Evolutionary conservation across 2,888 invertebrate species (phyloP).

Genomic region (Drosophila paramelanica): DNA sequence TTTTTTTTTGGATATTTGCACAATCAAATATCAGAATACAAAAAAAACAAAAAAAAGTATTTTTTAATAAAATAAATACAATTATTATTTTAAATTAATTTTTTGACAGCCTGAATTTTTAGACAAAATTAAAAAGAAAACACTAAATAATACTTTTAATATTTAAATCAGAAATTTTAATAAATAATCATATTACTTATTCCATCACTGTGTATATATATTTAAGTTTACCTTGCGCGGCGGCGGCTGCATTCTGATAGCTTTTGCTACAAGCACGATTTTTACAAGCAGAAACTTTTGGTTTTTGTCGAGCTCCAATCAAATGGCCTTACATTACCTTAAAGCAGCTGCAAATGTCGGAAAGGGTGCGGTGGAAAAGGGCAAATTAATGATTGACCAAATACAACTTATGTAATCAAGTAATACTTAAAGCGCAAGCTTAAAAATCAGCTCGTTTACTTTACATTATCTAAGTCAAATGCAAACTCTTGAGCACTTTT

Average conservation of each 20-base stretch:
- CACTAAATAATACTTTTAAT: too few relatives aligned
- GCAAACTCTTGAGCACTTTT: constrained; percentile 28
- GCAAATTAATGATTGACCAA: constrained; percentile 28
- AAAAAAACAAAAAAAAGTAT: too few relatives aligned
- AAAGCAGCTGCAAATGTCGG: constrained; percentile 60
- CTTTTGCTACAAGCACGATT: constrained; percentile 41
- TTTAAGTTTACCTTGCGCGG: constrained; percentile 91
- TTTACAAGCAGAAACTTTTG: constrained; percentile 47
- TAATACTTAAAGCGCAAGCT: background rate
- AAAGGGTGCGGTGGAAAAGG: background rate
- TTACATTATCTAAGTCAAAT: background rate
- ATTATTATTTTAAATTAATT: too few relatives aligned
- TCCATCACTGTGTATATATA: background rate
- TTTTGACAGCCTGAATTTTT: too few relatives aligned
- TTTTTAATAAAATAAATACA: too few relatives aligned
- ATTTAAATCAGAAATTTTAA: background rate
- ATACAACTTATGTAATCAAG: constrained; percentile 46
- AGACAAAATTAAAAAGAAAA: too few relatives aligned
- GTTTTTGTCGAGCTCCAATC: constrained; percentile 44
- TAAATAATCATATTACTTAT: background rate
- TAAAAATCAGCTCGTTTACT: background rate
- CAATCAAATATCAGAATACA: too few relatives aligned
- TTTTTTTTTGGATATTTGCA: too few relatives aligned
- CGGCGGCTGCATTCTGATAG: constrained; percentile 90
- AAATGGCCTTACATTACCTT: constrained; percentile 66